Percentiles rank a stretch among this genome's conserved stretches.
phyloP scores from a whole-genome alignment of 2,113 vertebrate species.

The Oncorhynchus mykiss region DNA sequence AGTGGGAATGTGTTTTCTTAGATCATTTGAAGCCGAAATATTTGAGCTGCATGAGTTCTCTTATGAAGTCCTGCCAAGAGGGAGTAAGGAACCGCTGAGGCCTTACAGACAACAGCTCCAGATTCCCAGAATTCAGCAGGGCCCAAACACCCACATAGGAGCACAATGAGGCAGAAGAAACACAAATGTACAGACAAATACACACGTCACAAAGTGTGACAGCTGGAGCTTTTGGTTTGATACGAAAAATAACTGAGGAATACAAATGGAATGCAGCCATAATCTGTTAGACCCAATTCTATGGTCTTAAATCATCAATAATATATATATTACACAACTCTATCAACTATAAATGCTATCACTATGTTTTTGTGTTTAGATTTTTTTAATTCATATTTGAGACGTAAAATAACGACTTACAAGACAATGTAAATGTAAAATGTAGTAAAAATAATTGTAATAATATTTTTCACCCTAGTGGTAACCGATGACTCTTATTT shows the following conservation, averaged over 20 bases:
- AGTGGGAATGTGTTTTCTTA: slow-evolving; percentile 75
- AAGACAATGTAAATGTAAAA: too few relatives aligned
- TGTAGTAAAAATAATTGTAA: too few relatives aligned
- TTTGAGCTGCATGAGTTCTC: slow-evolving; percentile 72
- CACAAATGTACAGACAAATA: slow-evolving; percentile 40
- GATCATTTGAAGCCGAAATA: slow-evolving; percentile 77
- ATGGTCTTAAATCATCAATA: not conserved
- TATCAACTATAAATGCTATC: too few relatives aligned
- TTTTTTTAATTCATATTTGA: too few relatives aligned
- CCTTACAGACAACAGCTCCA: slow-evolving; percentile 68
- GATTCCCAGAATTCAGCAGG: slow-evolving; percentile 75
- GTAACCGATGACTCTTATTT: not conserved
- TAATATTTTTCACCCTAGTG: not conserved
- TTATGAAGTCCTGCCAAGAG: slow-evolving; percentile 68
- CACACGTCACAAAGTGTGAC: slow-evolving; percentile 19
- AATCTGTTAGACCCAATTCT: not conserved
- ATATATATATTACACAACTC: too few relatives aligned
- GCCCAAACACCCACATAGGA: slow-evolving; percentile 63
- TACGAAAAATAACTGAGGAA: not conserved
- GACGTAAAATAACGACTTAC: too few relatives aligned
- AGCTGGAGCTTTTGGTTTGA: not conserved
- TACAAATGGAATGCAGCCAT: slow-evolving; percentile 5
- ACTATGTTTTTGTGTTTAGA: too few relatives aligned
- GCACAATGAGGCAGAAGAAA: slow-evolving; percentile 54
- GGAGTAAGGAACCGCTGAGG: slow-evolving; percentile 68